Conservation (phyloP, 1,140 invertebrate species). For the Scaptomyza graminum region DNA sequence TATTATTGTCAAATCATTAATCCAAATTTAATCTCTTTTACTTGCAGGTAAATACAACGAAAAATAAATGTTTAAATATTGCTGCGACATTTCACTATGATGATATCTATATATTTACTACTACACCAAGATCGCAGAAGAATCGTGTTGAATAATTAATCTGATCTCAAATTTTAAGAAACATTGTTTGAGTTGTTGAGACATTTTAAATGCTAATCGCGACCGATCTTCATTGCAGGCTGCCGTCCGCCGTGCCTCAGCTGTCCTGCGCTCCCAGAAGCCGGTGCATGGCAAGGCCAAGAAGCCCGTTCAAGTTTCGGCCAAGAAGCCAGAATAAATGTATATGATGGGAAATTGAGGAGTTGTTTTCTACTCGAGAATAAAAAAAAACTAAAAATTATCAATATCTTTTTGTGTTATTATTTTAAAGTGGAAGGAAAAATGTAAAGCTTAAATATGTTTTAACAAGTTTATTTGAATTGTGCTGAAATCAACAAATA, state of each 20-base stretch:
- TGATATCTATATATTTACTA: constrained; percentile 67
- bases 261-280: constrained; percentile 95
- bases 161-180: constrained; percentile 38
- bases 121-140: constrained; percentile 84
- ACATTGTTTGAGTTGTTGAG: not conserved
- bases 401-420: constrained; percentile 25
- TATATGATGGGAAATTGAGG: constrained; percentile 55
- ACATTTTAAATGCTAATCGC: not conserved
- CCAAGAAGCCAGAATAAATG: constrained; percentile 84
- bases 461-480: constrained; percentile 2
- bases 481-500: constrained; percentile 7
- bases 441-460: no score
- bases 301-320: constrained; percentile 90
- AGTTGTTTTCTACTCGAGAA: constrained; percentile 77
- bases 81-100: constrained; percentile 26
- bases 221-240: constrained; percentile 45
- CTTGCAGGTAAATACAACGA: no score
- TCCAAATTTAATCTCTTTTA: no score
- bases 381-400: constrained; percentile 74
- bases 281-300: constrained; percentile 91
- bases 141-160: constrained; percentile 74
- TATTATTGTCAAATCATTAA: no score
- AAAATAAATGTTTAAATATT: not conserved
- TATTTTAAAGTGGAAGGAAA: constrained; percentile 19
- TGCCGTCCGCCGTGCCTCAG: constrained; percentile 86